Evolutionary conservation across 2,888 invertebrate genomes (phyloP).

Genomic region (Magallana nippona): DNA sequence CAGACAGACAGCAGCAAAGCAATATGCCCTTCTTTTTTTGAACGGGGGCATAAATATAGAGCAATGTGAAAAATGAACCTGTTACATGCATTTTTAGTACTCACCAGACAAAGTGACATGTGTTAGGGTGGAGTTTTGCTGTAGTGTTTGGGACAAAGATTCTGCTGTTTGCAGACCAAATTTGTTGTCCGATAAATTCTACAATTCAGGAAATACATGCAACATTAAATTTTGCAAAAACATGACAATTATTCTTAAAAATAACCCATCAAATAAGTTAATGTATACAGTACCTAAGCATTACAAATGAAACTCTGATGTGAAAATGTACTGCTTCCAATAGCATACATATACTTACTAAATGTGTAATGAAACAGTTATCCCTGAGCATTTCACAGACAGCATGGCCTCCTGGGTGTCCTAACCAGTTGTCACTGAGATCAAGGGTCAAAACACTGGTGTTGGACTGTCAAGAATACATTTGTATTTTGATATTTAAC

Average conservation of each 20-base stretch:
- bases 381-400: conserved; percentile 79
- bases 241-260: no score
- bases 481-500: not conserved
- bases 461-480: conserved; percentile 73
- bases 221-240: no score
- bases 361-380: conserved; percentile 79
- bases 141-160: conserved; percentile 69
- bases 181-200: conserved; percentile 77
- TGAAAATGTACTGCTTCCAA: no score
- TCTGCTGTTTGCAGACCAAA: conserved; percentile 70
- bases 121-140: conserved; percentile 73
- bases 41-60: no score
- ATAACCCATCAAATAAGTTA: no score
- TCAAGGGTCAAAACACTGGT: conserved; percentile 76
- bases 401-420: conserved; percentile 73
- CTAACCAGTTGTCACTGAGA: conserved; percentile 80
- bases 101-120: conserved; percentile 74
- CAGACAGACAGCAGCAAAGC: no score
- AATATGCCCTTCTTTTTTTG: no score
- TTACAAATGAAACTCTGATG: no score
- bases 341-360: conserved; percentile 65
- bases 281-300: no score
- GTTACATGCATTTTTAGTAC: conserved; percentile 15
- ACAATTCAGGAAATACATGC: conserved; percentile 49
- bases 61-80: no score